Conservation (phyloP, 2,888 invertebrate species). For the Boloria selene region DNA sequence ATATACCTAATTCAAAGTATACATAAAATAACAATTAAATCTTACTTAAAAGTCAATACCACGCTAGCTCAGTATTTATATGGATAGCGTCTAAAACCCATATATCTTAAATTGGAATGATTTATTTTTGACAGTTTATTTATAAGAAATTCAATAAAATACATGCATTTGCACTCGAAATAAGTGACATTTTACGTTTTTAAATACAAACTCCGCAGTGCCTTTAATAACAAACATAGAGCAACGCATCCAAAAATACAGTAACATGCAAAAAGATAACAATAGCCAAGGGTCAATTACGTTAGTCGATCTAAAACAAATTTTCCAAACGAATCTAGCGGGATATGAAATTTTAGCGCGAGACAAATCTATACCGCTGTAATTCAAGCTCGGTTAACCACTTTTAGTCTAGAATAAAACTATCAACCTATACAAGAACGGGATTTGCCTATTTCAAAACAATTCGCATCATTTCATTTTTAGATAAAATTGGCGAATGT, state of each 20-base stretch:
- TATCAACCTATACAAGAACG: slow-evolving; percentile 20
- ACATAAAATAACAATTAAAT: too few species aligned
- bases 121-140: not conserved
- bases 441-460: slow-evolving; percentile 18
- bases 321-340: slow-evolving; percentile 17
- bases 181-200: not conserved
- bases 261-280: slow-evolving; percentile 12
- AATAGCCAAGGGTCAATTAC: slow-evolving; percentile 13
- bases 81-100: too few species aligned
- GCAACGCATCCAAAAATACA: slow-evolving; percentile 11
- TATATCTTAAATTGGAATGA: too few species aligned
- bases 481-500: not conserved
- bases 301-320: slow-evolving; percentile 16
- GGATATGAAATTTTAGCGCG: slow-evolving; percentile 19
- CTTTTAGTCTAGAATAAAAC: slow-evolving; percentile 28
- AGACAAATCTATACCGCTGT: slow-evolving; percentile 33
- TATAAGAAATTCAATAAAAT: not conserved
- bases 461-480: slow-evolving; percentile 10
- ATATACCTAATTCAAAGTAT: too few species aligned
- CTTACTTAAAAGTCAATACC: too few species aligned
- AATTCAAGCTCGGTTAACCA: slow-evolving; percentile 31
- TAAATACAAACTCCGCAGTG: not conserved
- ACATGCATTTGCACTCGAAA: not conserved
- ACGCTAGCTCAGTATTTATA: too few species aligned
- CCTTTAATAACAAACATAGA: slow-evolving; percentile 1